A percentile compares a stretch with the other conserved stretches of the same genome.
phyloP scores from a whole-genome alignment of 2,888 invertebrate species.

The Orthonevra nobilis region DNA sequence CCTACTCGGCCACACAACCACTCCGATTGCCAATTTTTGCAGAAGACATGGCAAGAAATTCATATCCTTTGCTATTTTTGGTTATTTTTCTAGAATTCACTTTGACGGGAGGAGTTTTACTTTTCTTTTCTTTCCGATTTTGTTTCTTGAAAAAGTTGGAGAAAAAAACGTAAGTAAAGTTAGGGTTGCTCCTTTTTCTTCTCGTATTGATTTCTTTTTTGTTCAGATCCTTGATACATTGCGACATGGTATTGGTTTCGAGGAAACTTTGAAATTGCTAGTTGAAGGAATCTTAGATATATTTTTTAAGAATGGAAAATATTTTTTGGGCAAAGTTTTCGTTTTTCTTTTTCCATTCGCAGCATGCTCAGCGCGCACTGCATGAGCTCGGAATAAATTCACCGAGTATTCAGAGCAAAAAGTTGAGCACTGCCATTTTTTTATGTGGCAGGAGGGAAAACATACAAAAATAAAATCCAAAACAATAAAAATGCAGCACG shows the following conservation, averaged over 20 bases:
- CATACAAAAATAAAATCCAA: too few relatives aligned
- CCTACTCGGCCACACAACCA: not conserved
- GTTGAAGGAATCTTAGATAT: too few relatives aligned
- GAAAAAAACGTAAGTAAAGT: constrained; percentile 5
- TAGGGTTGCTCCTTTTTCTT: not conserved
- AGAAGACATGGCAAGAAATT: constrained; percentile 37
- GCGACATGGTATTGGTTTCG: too few relatives aligned
- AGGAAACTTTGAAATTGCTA: constrained; percentile 19
- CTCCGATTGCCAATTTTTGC: constrained; percentile 44
- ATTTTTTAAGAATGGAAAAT: too few relatives aligned
- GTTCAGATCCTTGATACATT: too few relatives aligned
- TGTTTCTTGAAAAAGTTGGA: constrained; percentile 2
- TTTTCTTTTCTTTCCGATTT: constrained; percentile 2
- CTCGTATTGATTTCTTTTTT: constrained; percentile 53
- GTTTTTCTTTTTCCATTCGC: not conserved
- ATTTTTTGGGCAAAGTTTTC: too few relatives aligned
- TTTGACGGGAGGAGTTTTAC: constrained; percentile 1
- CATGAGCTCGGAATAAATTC: too few relatives aligned
- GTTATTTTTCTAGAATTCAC: constrained; percentile 21
- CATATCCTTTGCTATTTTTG: constrained; percentile 30
- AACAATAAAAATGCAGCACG: too few relatives aligned
- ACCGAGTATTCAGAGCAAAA: too few relatives aligned
- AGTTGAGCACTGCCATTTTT: too few relatives aligned
- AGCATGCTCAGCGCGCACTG: too few relatives aligned
- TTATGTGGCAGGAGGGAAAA: too few relatives aligned